Conservation (phyloP, 2,797 vertebrate species). For the Sus cebifrons region DNA sequence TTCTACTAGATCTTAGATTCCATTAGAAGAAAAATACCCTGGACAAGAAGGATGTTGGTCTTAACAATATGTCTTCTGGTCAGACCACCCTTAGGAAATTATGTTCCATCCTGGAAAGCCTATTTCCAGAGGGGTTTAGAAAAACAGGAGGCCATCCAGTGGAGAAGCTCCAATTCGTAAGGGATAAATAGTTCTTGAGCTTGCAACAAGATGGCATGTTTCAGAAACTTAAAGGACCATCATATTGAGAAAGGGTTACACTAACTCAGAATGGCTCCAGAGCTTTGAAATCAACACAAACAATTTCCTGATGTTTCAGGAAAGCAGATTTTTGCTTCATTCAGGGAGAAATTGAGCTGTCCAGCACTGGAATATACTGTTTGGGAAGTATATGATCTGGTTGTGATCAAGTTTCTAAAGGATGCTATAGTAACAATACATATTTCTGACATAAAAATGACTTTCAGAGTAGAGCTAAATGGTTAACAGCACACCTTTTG, state of each 20-base stretch:
- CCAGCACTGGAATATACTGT: not conserved
- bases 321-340: not conserved
- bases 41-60: not conserved
- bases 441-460: not conserved
- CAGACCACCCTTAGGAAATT: conserved; percentile 35
- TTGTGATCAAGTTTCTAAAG: conserved; percentile 12
- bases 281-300: not conserved
- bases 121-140: not conserved
- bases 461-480: not conserved
- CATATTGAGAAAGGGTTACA: not conserved
- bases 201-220: not conserved
- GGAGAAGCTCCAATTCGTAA: not conserved
- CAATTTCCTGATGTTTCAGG: not conserved
- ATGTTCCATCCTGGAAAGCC: conserved; percentile 44
- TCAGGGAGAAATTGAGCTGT: not conserved
- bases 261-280: not conserved
- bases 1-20: conserved; percentile 6
- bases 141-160: conserved; percentile 50
- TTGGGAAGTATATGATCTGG: not conserved
- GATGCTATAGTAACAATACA: not conserved
- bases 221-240: not conserved
- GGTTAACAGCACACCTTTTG: not conserved
- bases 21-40: conserved; percentile 12
- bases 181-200: not conserved
- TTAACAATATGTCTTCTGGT: not conserved